Evolutionary conservation across 2,888 invertebrate species (phyloP).

Genomic region (Lasioglossum villosulum): DNA sequence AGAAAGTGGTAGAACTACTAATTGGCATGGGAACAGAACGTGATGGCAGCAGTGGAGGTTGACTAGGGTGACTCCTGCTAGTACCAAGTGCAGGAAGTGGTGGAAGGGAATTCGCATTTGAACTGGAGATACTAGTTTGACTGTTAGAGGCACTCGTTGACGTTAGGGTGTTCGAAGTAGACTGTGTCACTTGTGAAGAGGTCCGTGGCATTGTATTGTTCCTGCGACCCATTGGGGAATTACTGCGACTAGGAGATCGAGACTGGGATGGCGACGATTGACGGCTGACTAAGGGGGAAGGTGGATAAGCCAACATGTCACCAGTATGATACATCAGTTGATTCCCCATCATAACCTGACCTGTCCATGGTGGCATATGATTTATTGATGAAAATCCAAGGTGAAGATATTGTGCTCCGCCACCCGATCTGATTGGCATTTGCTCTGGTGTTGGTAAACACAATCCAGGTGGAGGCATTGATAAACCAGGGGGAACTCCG

Average conservation of each 20-base stretch:
- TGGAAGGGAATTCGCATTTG: constrained; percentile 77
- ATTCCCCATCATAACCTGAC: constrained; percentile 82
- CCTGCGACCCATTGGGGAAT: constrained; percentile 81
- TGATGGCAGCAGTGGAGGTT: constrained; percentile 74
- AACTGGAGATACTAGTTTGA: constrained; percentile 80
- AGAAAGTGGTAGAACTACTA: constrained; percentile 71
- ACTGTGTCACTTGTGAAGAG: constrained; percentile 80
- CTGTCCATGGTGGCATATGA: constrained; percentile 81
- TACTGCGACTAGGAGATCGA: constrained; percentile 83
- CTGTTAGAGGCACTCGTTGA: constrained; percentile 78
- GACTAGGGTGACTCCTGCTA: constrained; percentile 74
- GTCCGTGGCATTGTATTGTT: constrained; percentile 84
- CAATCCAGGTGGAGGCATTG: constrained; percentile 81
- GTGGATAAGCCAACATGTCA: constrained; percentile 84
- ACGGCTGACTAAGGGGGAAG: constrained; percentile 90
- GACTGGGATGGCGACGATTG: constrained; percentile 92
- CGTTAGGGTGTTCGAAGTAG: constrained; percentile 76
- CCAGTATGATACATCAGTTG: constrained; percentile 81
- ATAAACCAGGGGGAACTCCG: constrained; percentile 80
- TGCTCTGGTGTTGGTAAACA: constrained; percentile 81
- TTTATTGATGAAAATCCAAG: constrained; percentile 81
- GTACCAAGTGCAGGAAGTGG: constrained; percentile 72
- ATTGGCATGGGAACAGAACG: constrained; percentile 76
- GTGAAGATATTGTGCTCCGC: constrained; percentile 78
- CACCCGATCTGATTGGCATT: constrained; percentile 78